Evolutionary conservation across 2,113 vertebrate species (phyloP), one percentile per base, ranked within the genome.

Genomic region (Dromaius novaehollandiae): DNA sequence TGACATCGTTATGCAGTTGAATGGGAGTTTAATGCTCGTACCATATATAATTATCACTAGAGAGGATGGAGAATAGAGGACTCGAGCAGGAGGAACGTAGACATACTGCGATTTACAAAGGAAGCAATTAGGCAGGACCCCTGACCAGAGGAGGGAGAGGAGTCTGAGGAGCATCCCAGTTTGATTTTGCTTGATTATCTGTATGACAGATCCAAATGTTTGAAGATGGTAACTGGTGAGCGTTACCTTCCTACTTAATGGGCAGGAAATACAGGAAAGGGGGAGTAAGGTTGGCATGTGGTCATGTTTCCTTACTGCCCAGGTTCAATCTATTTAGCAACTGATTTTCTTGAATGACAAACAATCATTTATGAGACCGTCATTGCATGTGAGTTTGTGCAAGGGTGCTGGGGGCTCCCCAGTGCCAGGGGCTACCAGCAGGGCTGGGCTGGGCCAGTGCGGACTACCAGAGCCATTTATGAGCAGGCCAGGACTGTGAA

Each of bases 1-100:
- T 63, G 26, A 14, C 66, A n/a, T 93, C 48, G 40, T 94, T 91
- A 68, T 1, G 1, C 26, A 30, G 36, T 44, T 0, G 0, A 88
- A 63, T 51, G 53, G 42, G 32, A 53, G 16, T 65, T 84, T 28
- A 88, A 36, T 0, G 1, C 48, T 66, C 0, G 3, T 20, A 56
- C 63, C 0, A 2, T 20, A 56, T 38, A 30, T 77, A 87, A 50
- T 75, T 87, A 83, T 56, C 26, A 13, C n/a, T 51, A 20, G 92
- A 79, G 55, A 58, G 91, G 81, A 40, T 34, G 6, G n/a, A 53
- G 88, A 84, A 61, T 14, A n/a, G 1, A 11, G 25, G 11, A 17
- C 25, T 1, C 3, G 21, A 58, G 21, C 46, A 56, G 40, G 17
- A 1, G 2, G 14, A 5, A 1, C 15, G 26, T 76, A 6, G 12